Base-by-base conservation (phyloP, 2,113 vertebrate species). In the Anguilla rostrata region DNA sequence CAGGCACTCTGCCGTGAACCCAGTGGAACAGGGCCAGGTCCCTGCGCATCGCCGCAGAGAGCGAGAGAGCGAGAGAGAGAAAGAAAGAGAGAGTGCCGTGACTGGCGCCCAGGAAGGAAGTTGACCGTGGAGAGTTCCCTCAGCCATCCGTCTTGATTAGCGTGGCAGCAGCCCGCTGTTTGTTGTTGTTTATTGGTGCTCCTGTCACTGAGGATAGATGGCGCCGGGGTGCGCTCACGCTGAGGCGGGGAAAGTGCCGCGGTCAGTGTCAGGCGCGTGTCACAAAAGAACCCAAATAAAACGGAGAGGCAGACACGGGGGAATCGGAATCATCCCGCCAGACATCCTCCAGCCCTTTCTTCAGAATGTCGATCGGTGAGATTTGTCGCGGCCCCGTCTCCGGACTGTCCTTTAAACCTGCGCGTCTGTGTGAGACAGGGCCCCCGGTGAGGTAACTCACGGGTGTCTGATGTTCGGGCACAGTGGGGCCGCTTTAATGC, bases 91-190 rank as follows among this genome's bases (percentile, higher is more conserved):
- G 41, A 81, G 34, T 15, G 46, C 29, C 71, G n/a, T 53, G 43
- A 83, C 60, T 79, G 49, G 78, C 57, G 43, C n/a, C 86, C 82
- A 57, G 86, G 29, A 83, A 57, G 71, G 43, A 56, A 29, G 43
- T 87, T 83, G 41, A 78, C 29, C 11, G 12, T 3, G 40, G 16
- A 26, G 56, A 40, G 53, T 66, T 63, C 39, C n/a, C 57, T 39
- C 46, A 56, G 82, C 82, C 86, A 83, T 87, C 86, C 53, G 46
- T 83, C 71, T 18, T 49, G 39, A 83, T 83, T 53, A 79, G 49
- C 20, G 82, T 57, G 57, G 86, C 6, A 49, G 63, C 14, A 26
- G 26, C 34, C 66, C 20, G 75, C 34, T 41, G 63, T 41, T 85
- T 15, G 34, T 71, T 71, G 22, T 41, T 41, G 63, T 41, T 85